Base-by-base conservation (phyloP, 2,888 invertebrate genomes). In the Caenorhabditis japonica region DNA sequence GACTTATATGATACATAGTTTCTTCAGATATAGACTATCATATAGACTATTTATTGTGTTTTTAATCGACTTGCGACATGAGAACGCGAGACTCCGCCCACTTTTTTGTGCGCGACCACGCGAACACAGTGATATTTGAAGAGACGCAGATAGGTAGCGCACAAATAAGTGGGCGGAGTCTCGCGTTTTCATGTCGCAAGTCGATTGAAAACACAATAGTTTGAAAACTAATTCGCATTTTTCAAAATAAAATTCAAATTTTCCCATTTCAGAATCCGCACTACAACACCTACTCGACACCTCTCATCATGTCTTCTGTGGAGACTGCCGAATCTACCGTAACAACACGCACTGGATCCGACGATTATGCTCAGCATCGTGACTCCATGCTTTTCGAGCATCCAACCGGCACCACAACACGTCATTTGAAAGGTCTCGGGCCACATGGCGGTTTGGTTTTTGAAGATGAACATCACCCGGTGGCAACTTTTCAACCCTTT, bases 311-410 rank as follows among this genome's bases (percentile, higher is more conserved):
- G 62, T 64, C 75, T 19, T 47, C 75, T 0, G 61, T 71, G 10
- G 79, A 80, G 41, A 80, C 81, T 10, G 81, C 82, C 34, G 82
- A 81, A 52, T 78, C 78, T 10, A 82, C 82, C 12, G 73, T 81
- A 8, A 82, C 82, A 21, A 82, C 80, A 0, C 66, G 80, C 36
- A 77, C 79, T 2, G 76, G 75, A 8, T 75, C 75, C 21, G 75
- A 75, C 34, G 75, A 79, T 25, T 58, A 61, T 23, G 68, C 46
- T 15, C 59, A 62, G 36, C 59, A 75, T 23, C 27, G 70, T 2
- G 71, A 70, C 36, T 70, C 71, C 41, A 59, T 75, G 60, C 66
- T 71, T n/a, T 74, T 68, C 52, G 74, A 74, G 39, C 44, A 61
- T 39, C 49, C 61, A 12, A 44, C 62, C 39, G 52, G 68, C 39